Percentiles rank a stretch among this genome's conserved stretches.
phyloP scores from a whole-genome alignment of 2,113 vertebrate species.

The Excalfactoria chinensis region DNA sequence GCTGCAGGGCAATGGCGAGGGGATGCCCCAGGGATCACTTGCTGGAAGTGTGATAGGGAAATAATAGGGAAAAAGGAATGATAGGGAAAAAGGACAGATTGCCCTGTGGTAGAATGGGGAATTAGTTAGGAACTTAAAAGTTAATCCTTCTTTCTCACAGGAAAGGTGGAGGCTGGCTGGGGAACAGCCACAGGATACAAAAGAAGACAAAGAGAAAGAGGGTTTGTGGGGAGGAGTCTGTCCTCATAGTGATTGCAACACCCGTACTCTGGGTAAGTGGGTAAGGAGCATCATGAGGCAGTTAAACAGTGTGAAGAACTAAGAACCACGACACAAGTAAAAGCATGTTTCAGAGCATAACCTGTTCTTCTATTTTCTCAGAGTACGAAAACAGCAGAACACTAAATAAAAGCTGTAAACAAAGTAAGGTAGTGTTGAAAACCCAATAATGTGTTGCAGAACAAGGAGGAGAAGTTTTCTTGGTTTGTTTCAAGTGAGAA shows the following conservation, averaged over 20 bases:
- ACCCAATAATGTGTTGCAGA: not conserved
- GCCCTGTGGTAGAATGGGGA: accelerated
- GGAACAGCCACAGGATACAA: not conserved
- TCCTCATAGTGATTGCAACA: not conserved
- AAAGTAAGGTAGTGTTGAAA: not conserved
- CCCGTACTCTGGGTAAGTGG: too few relatives aligned
- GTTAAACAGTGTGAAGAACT: not conserved
- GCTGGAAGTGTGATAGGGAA: too few relatives aligned
- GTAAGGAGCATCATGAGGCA: not conserved
- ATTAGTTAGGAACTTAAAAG: not conserved
- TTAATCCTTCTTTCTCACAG: not conserved
- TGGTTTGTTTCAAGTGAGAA: not conserved
- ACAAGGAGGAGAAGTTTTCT: not conserved
- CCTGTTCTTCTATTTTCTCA: not conserved
- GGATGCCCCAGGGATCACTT: not conserved
- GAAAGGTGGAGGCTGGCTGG: not conserved
- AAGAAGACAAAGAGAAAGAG: not conserved
- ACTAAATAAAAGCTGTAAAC: not conserved
- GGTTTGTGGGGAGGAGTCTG: not conserved
- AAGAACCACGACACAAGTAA: not conserved
- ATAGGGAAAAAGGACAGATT: not conserved
- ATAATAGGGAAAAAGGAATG: not conserved
- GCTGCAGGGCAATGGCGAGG: accelerated
- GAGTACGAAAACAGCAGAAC: not conserved
- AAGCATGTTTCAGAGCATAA: not conserved